Conservation (phyloP, 1,140 invertebrate genomes). For the Glossosoma conforme region DNA sequence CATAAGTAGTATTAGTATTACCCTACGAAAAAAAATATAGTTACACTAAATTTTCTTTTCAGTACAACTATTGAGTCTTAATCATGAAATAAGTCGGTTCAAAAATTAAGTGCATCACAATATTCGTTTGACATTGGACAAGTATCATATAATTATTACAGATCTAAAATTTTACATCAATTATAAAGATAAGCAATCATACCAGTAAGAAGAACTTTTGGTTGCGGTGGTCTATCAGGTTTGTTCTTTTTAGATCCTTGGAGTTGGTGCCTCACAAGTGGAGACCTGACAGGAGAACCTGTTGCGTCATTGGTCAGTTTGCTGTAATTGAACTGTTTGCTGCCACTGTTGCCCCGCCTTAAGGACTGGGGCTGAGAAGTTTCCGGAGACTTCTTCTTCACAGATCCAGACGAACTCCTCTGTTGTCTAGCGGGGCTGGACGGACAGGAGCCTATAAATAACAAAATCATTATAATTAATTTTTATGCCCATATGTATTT, state of each 20-base stretch:
- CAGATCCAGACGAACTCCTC: constrained; percentile 30
- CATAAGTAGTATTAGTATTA: no score
- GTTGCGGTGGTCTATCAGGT: constrained; percentile 50
- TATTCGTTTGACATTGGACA: no score
- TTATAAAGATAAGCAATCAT: neutral
- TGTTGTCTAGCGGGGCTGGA: constrained; percentile 25
- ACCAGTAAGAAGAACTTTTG: constrained; percentile 34
- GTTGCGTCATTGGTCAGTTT: constrained; percentile 64
- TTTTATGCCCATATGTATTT: no score
- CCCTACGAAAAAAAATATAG: no score
- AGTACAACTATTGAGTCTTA: no score
- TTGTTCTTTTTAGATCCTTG: constrained; percentile 32
- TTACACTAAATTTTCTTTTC: no score
- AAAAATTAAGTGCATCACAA: no score
- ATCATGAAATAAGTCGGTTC: no score
- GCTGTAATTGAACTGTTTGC: constrained; percentile 71
- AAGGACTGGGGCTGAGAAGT: constrained; percentile 44
- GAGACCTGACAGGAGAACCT: constrained; percentile 34
- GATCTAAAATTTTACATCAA: no score
- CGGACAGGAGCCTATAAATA: constrained; percentile 18
- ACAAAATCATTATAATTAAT: no score
- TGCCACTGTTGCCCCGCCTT: constrained; percentile 49
- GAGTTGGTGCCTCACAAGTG: constrained; percentile 25
- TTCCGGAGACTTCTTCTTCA: constrained; percentile 42
- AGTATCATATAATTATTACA: no score